Evolutionary conservation across 2,797 vertebrate genomes (phyloP).

Genomic region (Pelodytes ibericus): DNA sequence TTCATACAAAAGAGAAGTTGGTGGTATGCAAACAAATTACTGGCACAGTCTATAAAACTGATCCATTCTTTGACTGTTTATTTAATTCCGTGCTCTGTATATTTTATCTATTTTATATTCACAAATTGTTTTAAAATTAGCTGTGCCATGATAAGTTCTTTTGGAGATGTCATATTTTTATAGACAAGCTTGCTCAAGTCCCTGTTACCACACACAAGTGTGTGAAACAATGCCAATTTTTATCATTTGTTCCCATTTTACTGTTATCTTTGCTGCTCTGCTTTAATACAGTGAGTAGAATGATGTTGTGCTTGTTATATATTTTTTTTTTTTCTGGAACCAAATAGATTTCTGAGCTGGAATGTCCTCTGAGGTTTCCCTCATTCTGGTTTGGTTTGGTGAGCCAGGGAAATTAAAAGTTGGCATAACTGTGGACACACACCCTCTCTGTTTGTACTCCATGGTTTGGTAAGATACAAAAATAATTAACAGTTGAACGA

Average conservation of each 20-base stretch:
- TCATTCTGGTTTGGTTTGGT: constrained; percentile 18
- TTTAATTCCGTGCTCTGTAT: constrained; percentile 67
- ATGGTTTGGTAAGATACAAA: constrained; percentile 64
- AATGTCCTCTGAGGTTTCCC: constrained; percentile 18
- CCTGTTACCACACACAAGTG: constrained; percentile 48
- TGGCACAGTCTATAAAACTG: constrained; percentile 70
- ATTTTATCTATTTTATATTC: constrained; percentile 72
- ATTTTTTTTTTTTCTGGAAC: constrained; percentile 27
- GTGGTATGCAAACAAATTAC: constrained; percentile 73
- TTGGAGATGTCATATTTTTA: constrained; percentile 52
- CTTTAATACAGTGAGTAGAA: constrained; percentile 8
- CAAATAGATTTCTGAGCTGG: background rate
- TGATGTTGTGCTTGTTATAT: background rate
- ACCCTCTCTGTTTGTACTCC: constrained; percentile 59
- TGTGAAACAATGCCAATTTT: constrained; percentile 32
- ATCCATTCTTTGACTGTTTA: constrained; percentile 60
- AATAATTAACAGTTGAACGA: constrained; percentile 43
- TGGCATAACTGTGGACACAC: constrained; percentile 27
- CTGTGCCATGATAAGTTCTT: constrained; percentile 77
- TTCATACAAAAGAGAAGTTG: constrained; percentile 63
- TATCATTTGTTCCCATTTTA: constrained; percentile 18
- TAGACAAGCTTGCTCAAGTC: constrained; percentile 44
- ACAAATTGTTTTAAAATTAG: constrained; percentile 80
- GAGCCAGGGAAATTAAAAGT: constrained; percentile 23
- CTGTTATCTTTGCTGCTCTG: constrained; percentile 32